Conservation (phyloP, 1,140 invertebrate genomes). For the Hestina assimilis region DNA sequence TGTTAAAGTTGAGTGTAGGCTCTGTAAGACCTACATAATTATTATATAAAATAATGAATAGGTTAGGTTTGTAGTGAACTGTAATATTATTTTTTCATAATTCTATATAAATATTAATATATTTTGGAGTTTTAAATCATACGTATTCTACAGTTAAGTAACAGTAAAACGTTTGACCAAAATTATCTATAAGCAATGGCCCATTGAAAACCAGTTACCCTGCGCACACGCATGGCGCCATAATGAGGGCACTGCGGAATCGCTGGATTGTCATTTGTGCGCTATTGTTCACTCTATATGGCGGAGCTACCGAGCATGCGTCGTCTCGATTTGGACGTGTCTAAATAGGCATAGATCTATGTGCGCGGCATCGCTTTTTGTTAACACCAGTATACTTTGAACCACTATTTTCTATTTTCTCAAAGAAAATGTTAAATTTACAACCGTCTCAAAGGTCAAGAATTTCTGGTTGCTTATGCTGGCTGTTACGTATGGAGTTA, state of each 20-base stretch:
- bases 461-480: constrained; percentile 36
- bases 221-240: constrained; percentile 40
- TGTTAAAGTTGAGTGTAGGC: no score
- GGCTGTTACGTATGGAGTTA: constrained; percentile 68
- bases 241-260: constrained; percentile 61
- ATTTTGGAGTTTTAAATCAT: no score
- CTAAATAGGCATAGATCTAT: constrained; percentile 75
- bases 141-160: no score
- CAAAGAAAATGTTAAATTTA: background rate
- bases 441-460: constrained; percentile 31
- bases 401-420: constrained; percentile 16
- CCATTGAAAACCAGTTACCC: constrained; percentile 6
- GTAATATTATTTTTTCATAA: no score
- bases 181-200: constrained; percentile 15
- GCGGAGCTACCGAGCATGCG: constrained; percentile 53
- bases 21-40: background rate
- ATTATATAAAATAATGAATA: background rate
- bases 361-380: constrained; percentile 60
- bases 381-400: constrained; percentile 39
- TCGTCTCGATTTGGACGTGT: constrained; percentile 63
- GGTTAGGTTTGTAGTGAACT: no score
- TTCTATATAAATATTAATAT: no score
- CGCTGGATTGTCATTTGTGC: constrained; percentile 69
- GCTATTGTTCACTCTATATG: constrained; percentile 74
- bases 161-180: constrained; percentile 22